Evolutionary conservation across 2,113 vertebrate species (phyloP), one percentile per base, ranked within the genome.

Genomic region (Ondatra zibethicus): DNA sequence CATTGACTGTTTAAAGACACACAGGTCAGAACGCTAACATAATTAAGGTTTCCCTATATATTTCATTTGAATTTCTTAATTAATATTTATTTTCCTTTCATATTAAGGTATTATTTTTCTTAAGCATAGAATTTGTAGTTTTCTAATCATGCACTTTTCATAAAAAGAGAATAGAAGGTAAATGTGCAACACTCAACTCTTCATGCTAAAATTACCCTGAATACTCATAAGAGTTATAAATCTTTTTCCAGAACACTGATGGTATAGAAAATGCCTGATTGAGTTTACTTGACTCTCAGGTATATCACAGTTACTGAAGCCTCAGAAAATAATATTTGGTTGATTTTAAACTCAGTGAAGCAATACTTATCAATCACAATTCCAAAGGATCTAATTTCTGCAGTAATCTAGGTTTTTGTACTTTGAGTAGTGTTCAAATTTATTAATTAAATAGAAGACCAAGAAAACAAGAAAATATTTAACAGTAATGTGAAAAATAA

Each of bases 271-370:
- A 87, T 93, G 3, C 45, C 66, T 92, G 92, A 39, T 42, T 68
- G 65, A 87, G 72, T 82, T 95, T 29, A 89, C 87, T 91, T 88
- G 52, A 52, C 78, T 88, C 89, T 93, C 21, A 63, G 78, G 63
- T 52, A 88, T 42, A 76, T 11, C 72, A 72, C 5, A 52, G 1
- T 66, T 58, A 77, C 90, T 88, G 90, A 95, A 88, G 58, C 66
- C 42, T 93, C 31, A 17, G 58, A 89, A 13, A 39, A n/a, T 87
- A 87, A 17, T 88, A 96, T 88, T 92, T 89, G 81, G 39, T 93
- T 66, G 36, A 66, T 85, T 65, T 94, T 89, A 92, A 96, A 89
- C 23, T 80, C 88, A 94, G 5, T 93, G 88, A 94, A 75, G 68
- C 36, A 19, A 47, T 31, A 0, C 13, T 47, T 0, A 82, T 29